These are phyloP conservation scores for Montipora cactus DNA, from an alignment of 64 coral and sea anemone genomes.

Conservation along the genomic window DNA sequence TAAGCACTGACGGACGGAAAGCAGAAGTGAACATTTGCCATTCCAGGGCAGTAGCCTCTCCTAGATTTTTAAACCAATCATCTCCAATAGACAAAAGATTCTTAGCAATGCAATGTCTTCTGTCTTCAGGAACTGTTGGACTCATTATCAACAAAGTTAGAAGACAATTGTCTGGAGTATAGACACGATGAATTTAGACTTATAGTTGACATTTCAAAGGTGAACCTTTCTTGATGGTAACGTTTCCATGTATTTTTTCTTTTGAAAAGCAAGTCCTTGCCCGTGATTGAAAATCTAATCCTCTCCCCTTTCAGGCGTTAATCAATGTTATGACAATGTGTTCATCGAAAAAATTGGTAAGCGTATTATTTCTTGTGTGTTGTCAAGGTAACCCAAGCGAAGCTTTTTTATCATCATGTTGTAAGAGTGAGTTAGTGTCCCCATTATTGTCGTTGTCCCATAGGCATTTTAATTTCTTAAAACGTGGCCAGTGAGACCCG, in stretches of 20 bases:
- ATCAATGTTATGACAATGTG: conserved; percentile 50
- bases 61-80: too few species aligned
- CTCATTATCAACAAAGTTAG: not conserved
- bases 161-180: conserved; percentile 18
- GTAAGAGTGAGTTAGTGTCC: too few species aligned
- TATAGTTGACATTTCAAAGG: conserved; percentile 14
- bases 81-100: too few species aligned
- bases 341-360: conserved; percentile 33
- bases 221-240: not conserved
- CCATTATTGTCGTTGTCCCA: too few species aligned
- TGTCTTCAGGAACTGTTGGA: conserved; percentile 3
- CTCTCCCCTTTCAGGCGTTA: not conserved
- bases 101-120: not conserved
- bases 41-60: too few species aligned
- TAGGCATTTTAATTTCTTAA: too few species aligned
- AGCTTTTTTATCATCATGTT: too few species aligned
- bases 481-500: too few species aligned
- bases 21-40: too few species aligned
- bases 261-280: not conserved
- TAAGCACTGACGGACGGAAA: too few species aligned
- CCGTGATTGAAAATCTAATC: not conserved
- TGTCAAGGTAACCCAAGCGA: not conserved
- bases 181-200: conserved; percentile 19
- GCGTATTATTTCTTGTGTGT: not conserved
- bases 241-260: not conserved